Conservation (phyloP, 1,140 invertebrate species). For the Orius insidiosus region DNA sequence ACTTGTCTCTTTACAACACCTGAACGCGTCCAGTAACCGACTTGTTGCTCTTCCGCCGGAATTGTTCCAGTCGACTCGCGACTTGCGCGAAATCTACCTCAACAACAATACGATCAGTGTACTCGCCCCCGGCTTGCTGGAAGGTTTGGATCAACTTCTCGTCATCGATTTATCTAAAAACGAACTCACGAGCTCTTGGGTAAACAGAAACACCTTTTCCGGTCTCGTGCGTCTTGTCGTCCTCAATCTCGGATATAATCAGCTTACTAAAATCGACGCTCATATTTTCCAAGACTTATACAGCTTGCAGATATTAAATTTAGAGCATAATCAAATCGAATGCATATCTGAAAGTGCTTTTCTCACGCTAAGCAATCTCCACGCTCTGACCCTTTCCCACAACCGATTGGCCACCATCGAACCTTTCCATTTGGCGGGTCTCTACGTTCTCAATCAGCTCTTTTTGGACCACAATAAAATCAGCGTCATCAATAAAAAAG, state of each 20-base stretch:
- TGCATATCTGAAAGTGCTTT: constrained; percentile 56
- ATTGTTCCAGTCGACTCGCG: constrained; percentile 46
- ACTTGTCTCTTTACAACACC: constrained; percentile 40
- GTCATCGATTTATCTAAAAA: constrained; percentile 55
- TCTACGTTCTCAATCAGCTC: constrained; percentile 51
- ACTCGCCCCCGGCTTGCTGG: constrained; percentile 55
- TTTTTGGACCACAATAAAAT: constrained; percentile 63
- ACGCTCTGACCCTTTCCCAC: constrained; percentile 52
- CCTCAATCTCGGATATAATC: constrained; percentile 58
- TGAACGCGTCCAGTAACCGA: constrained; percentile 62
- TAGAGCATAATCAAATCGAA: constrained; percentile 58
- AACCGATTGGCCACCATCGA: constrained; percentile 53
- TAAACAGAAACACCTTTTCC: constrained; percentile 57
- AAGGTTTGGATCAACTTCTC: constrained; percentile 54
- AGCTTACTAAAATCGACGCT: constrained; percentile 46
- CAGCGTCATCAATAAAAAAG: constrained; percentile 42
- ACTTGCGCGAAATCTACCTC: constrained; percentile 51
- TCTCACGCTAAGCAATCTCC: constrained; percentile 51
- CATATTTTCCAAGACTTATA: constrained; percentile 55
- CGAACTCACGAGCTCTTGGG: constrained; percentile 58
- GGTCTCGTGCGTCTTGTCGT: constrained; percentile 51
- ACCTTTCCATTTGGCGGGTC: constrained; percentile 47
- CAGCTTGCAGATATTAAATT: constrained; percentile 55
- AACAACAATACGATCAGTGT: constrained; percentile 64
- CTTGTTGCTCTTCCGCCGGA: constrained; percentile 54